Conservation (phyloP, 1,140 invertebrate genomes). For the Brachionus rotundiformis region DNA sequence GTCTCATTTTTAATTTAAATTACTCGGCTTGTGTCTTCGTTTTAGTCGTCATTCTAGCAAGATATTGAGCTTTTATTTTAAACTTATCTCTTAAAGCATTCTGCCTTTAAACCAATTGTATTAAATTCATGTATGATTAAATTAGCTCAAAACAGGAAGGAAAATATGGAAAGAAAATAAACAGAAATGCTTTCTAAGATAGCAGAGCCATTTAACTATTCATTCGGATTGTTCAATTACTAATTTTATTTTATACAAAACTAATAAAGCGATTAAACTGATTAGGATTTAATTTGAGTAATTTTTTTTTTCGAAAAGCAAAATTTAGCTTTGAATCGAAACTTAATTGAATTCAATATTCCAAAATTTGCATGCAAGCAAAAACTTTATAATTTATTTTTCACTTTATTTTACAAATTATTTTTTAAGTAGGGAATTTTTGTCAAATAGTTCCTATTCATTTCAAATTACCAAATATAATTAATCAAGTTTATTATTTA, state of each 20-base stretch:
- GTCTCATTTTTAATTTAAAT: neutral
- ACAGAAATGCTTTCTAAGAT: constrained; percentile 11
- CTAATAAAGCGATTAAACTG: constrained; percentile 21
- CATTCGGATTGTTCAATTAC: neutral
- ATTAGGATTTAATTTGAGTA: constrained; percentile 21
- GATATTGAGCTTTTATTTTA: neutral
- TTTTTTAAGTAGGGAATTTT: neutral
- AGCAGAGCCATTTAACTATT: constrained; percentile 6
- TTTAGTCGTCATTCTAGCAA: neutral
- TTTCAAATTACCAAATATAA: neutral
- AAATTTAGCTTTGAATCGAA: constrained; percentile 14
- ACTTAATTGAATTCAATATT: constrained; percentile 8
- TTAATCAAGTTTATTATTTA: neutral
- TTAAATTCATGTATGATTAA: neutral
- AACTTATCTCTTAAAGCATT: constrained; percentile 3
- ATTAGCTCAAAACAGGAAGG: constrained; percentile 17
- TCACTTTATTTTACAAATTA: constrained; percentile 1
- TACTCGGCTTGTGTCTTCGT: neutral
- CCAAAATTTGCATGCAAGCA: neutral
- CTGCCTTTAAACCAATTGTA: constrained; percentile 6
- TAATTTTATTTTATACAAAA: neutral
- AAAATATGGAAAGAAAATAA: constrained; percentile 15
- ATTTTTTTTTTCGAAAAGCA: neutral
- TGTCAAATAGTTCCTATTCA: neutral
- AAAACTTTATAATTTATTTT: constrained; percentile 4